Percentiles rank a stretch among this genome's conserved stretches.
Conservation (phyloP, 2,888 invertebrate genomes). For the Leptodirus hochenwartii region DNA sequence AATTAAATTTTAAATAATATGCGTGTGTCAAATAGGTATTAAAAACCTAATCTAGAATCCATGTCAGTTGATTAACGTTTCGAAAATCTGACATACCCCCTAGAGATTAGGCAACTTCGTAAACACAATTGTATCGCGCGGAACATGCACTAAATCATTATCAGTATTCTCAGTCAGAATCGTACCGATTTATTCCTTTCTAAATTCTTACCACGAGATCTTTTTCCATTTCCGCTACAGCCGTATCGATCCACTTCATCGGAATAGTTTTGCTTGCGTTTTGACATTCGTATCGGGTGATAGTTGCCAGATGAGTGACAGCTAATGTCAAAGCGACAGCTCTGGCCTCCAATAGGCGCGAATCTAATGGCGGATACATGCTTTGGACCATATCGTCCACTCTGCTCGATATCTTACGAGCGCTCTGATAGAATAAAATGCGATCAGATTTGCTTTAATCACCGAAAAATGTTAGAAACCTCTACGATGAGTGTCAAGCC, state of each 20-base stretch:
- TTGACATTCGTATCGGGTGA: slow-evolving; percentile 38
- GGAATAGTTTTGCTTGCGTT: slow-evolving; percentile 26
- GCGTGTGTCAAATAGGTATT: no score
- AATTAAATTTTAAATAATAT: no score
- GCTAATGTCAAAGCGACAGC: slow-evolving; percentile 45
- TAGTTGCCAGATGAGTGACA: slow-evolving; percentile 45
- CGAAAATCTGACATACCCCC: no score
- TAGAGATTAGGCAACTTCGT: slow-evolving; percentile 6
- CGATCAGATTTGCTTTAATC: not conserved
- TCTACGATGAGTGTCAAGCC: slow-evolving; percentile 30
- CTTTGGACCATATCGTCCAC: slow-evolving; percentile 53
- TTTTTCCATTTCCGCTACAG: slow-evolving; percentile 44
- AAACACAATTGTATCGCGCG: slow-evolving; percentile 6
- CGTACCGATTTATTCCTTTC: not conserved
- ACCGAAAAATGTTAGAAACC: slow-evolving; percentile 18
- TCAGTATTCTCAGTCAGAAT: not conserved
- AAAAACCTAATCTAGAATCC: no score
- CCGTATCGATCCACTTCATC: slow-evolving; percentile 40
- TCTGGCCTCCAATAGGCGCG: slow-evolving; percentile 45
- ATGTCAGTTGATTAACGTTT: no score
- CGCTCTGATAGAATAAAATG: slow-evolving; percentile 26
- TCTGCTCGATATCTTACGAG: slow-evolving; percentile 43
- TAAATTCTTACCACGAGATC: slow-evolving; percentile 33
- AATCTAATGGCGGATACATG: slow-evolving; percentile 53
- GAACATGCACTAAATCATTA: not conserved